Conservation (phyloP, 2,888 invertebrate genomes). For the Saturnia pavonia region DNA sequence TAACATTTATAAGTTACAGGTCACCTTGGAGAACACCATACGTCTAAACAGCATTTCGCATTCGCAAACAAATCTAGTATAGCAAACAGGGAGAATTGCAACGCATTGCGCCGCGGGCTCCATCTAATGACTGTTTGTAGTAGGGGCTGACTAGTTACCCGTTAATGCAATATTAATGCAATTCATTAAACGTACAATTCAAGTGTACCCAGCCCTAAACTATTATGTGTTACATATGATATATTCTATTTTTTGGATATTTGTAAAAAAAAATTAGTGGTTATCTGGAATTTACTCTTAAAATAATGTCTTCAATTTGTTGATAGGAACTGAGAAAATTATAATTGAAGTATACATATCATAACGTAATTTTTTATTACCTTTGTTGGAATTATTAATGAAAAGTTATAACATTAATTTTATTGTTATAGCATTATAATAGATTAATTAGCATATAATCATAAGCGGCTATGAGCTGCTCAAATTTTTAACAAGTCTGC, state of each 20-base stretch:
- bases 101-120: constrained; percentile 43
- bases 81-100: constrained; percentile 56
- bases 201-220: constrained; percentile 39
- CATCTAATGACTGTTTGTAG: constrained; percentile 78
- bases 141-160: constrained; percentile 71
- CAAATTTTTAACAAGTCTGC: too few relatives aligned
- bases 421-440: neutral
- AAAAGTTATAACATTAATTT: too few relatives aligned
- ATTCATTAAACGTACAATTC: constrained; percentile 80
- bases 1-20: neutral
- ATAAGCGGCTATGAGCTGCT: too few relatives aligned
- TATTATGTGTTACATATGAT: constrained; percentile 1
- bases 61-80: constrained; percentile 75
- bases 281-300: too few relatives aligned
- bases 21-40: neutral
- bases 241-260: constrained; percentile 5
- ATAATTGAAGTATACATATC: too few relatives aligned
- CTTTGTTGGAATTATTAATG: too few relatives aligned
- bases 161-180: constrained; percentile 82
- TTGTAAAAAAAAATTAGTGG: neutral
- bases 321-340: too few relatives aligned
- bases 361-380: too few relatives aligned
- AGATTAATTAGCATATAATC: too few relatives aligned
- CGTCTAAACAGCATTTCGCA: constrained; percentile 71
- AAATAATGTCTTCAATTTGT: too few relatives aligned